Evolutionary conservation across 2,888 invertebrate species (phyloP), one percentile per base, ranked within the genome.

Genomic region (Acrobasis suavella): DNA sequence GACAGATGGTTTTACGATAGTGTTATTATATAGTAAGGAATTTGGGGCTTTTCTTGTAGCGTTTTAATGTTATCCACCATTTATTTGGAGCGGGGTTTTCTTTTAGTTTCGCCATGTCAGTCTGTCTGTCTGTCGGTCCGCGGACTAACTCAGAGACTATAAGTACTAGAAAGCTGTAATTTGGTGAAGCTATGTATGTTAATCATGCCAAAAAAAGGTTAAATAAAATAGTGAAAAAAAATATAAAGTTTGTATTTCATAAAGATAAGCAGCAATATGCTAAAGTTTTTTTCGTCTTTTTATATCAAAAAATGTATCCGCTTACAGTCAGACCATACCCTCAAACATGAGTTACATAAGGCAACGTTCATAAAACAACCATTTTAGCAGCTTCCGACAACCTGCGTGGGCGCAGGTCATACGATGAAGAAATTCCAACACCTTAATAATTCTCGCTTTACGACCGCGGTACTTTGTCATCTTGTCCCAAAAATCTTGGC

Each of bases 311-410:
- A 2, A 7, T 0, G 8, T 14, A 17, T 9, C 51, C 49, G 63
- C 65, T 55, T 22, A 50, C 58, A 67, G 42, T 69, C 60, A 55
- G 55, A 15, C 50, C 46, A 46, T 65, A 54, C 67, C 61, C 55
- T 67, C 64, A 62, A 67, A 68, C 67, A 68, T 67, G 64, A 66
- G 70, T 72, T 68, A 73, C 62, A 60, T 67, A 68, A 69, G 63
- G 67, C 65, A 70, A 72, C 77, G 78, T 76, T 82, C 80, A 82
- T 80, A 83, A 85, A 82, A 80, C 78, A 78, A 73, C 77, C 77
- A 72, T 78, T 78, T 75, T 73, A 75, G 76, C 73, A 68, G 79
- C 84, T 83, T 76, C 85, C 77, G 82, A 75, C 67, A 64, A 69
- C 69, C 65, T 72, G 81, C 83, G 85, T 80, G 70, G 77, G 80